Evolutionary conservation across 2,888 invertebrate genomes (phyloP).

Genomic region (Polydrusus tereticollis): DNA sequence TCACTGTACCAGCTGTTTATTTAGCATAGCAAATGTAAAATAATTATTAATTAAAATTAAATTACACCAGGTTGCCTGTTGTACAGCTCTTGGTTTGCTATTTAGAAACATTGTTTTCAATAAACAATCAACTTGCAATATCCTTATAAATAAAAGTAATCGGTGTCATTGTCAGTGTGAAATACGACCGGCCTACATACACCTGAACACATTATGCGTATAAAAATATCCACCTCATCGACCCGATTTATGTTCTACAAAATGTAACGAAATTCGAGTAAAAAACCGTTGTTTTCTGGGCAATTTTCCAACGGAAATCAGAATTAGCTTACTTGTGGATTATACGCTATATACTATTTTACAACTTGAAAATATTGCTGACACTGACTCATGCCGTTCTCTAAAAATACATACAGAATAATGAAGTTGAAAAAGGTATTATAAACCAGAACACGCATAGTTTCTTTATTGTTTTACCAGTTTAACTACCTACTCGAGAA

Average conservation of each 20-base stretch:
- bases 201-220: slow-evolving; percentile 20
- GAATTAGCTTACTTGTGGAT: not conserved
- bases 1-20: no score
- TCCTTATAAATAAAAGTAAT: slow-evolving; percentile 35
- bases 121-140: slow-evolving; percentile 39
- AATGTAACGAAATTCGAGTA: slow-evolving; percentile 9
- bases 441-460: not conserved
- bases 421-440: not conserved
- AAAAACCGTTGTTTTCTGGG: slow-evolving; percentile 7
- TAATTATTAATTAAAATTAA: no score
- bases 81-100: no score
- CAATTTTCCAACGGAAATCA: slow-evolving; percentile 4
- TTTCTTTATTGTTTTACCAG: no score
- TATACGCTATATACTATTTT: not conserved
- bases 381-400: not conserved
- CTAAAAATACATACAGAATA: not conserved
- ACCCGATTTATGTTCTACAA: slow-evolving; percentile 18
- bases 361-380: slow-evolving; percentile 8
- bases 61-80: no score
- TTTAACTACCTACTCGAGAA: no score
- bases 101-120: slow-evolving; percentile 8
- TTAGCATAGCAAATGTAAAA: no score
- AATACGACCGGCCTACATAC: slow-evolving; percentile 44
- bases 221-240: slow-evolving; percentile 18
- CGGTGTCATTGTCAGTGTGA: slow-evolving; percentile 47